Evolutionary conservation across 2,113 vertebrate species (phyloP).

Genomic region (Notechis scutatus): DNA sequence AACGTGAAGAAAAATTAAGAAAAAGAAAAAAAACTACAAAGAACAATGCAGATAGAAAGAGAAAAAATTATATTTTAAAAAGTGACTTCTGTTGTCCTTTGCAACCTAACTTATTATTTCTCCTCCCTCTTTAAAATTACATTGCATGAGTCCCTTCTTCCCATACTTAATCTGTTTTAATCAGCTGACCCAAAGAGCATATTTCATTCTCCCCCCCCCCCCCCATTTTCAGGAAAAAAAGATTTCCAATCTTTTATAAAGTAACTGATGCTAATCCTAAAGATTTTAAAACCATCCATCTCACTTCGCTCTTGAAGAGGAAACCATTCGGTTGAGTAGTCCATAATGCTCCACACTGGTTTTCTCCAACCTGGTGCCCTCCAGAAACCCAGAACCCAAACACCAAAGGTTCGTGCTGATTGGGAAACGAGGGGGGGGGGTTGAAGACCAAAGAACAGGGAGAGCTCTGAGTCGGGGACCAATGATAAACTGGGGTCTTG

Average conservation of each 20-base stretch:
- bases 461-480: background rate
- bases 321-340: background rate
- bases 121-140: background rate
- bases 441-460: background rate
- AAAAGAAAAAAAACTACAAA: background rate
- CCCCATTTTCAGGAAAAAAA: background rate
- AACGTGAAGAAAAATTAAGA: background rate
- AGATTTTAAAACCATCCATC: background rate
- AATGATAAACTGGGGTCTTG: background rate
- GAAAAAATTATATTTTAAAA: background rate
- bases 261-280: background rate
- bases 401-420: background rate
- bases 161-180: background rate
- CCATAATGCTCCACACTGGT: background rate
- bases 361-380: background rate
- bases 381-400: background rate
- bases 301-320: background rate
- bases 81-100: background rate
- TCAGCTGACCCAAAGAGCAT: background rate
- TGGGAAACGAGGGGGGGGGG: background rate
- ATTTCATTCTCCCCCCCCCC: background rate
- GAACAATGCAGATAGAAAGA: background rate
- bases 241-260: background rate
- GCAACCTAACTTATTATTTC: background rate
- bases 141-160: background rate